A percentile compares a stretch with the other conserved stretches of the same genome.
Evolutionary conservation across 2,888 invertebrate species (phyloP).

Genomic region (Ennomos erosarius): DNA sequence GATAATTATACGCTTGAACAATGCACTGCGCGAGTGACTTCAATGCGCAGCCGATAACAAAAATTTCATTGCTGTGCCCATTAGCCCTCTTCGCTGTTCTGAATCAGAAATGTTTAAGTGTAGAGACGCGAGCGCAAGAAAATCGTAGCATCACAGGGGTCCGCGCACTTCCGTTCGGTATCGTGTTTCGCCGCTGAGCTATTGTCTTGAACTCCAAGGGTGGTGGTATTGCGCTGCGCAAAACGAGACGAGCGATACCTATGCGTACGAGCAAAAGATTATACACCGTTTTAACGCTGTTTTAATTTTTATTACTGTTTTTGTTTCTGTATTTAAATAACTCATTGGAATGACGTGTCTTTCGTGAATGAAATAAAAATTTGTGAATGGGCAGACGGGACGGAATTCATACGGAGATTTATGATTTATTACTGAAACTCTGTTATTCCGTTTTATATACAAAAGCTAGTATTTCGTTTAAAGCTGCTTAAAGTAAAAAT

Average conservation of each 20-base stretch:
- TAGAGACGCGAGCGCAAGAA: constrained; percentile 75
- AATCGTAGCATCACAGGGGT: constrained; percentile 78
- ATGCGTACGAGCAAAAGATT: neutral
- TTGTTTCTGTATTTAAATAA: neutral
- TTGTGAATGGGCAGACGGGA: no score
- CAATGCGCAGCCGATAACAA: constrained; percentile 71
- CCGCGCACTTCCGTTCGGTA: constrained; percentile 80
- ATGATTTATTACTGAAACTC: no score
- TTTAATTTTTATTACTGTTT: constrained; percentile 1
- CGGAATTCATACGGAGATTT: no score
- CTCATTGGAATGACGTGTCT: neutral
- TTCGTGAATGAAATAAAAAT: no score
- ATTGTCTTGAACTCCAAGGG: constrained; percentile 74
- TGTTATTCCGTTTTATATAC: no score
- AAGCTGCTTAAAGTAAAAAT: no score
- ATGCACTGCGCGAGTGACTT: constrained; percentile 77
- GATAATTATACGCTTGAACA: constrained; percentile 82
- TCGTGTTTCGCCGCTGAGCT: constrained; percentile 66
- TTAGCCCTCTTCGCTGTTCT: constrained; percentile 68
- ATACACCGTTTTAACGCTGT: constrained; percentile 24
- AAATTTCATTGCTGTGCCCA: constrained; percentile 60
- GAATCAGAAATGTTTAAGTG: constrained; percentile 52
- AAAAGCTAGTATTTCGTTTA: no score
- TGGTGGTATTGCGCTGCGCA: constrained; percentile 54
- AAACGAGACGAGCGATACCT: constrained; percentile 18